Base-by-base conservation (phyloP, 2,113 vertebrate genomes). In the Edolisoma coerulescens region DNA sequence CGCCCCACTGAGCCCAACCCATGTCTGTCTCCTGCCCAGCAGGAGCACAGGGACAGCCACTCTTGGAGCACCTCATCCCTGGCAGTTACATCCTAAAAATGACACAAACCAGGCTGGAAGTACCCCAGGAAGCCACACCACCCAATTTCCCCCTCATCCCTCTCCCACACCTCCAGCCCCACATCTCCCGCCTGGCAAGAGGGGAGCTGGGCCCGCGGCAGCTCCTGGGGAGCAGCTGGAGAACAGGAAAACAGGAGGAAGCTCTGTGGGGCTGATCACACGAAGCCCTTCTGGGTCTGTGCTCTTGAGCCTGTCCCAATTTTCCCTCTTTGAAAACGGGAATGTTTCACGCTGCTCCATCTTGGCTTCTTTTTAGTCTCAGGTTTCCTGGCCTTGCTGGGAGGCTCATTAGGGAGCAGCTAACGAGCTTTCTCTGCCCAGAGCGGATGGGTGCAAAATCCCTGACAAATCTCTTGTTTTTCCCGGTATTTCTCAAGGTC, bases 381-480 rank as follows among this genome's bases (percentile, higher is more conserved):
- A 84, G 92, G 44, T 89, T 93, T 69, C 71, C 89, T 65, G 45
- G 59, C 15, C 76, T 88, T 39, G 56, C 84, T 82, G 84, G 18
- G 52, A 75, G 81, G 81, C 91, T 96, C 90, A 75, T 93, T 96
- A 89, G 78, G 89, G 84, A 96, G 69, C 16, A 33, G 77, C 83
- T 97, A 95, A 96, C 7, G 53, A 97, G 92, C 77, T 95, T 96
- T 59, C 52, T 68, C 60, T 89, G 84, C 77, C 92, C 84, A 56
- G 30, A 32, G 56, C 45, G 78, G 73, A 81, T 50, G 79, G 60
- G 69, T 75, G 77, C 39, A 75, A 84, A 91, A 68, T 50, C 64
- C 61, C 71, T 63, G 78, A 54, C 61, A 59, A 77, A 94, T 63
- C 71, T 12, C 21, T 33, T 74, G 70, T 11, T 87, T 86, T 87